Percentiles rank a stretch among this genome's conserved stretches.
Conservation (phyloP, 2,113 vertebrate species). For the Carollia perspicillata region DNA sequence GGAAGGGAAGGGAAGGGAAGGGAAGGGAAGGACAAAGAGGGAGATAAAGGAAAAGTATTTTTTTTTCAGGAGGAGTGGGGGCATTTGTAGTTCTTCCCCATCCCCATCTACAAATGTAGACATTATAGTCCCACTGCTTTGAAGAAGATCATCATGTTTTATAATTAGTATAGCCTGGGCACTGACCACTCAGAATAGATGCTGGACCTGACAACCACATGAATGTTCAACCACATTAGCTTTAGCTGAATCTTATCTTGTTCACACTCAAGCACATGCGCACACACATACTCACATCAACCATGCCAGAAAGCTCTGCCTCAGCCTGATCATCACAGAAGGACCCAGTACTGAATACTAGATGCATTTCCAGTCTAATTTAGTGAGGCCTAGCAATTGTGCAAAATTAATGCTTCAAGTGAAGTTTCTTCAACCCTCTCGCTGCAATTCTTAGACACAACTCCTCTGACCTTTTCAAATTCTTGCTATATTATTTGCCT, state of each 20-base stretch:
- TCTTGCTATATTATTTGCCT: slow-evolving; percentile 45
- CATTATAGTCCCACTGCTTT: background rate
- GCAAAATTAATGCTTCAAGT: slow-evolving; percentile 42
- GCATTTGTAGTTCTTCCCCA: background rate
- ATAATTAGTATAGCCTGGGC: background rate
- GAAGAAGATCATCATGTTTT: background rate
- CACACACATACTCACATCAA: no score
- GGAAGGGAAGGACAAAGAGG: no score
- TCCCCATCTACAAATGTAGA: background rate
- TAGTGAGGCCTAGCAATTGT: background rate
- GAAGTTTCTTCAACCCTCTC: slow-evolving; percentile 6
- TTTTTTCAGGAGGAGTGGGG: background rate
- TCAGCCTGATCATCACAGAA: background rate
- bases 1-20: no score
- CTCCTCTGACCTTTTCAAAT: slow-evolving; percentile 61
- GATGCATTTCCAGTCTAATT: background rate
- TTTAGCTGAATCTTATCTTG: background rate
- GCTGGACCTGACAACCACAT: background rate
- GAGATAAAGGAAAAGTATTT: accelerated
- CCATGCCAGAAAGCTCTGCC: background rate
- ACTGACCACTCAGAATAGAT: background rate
- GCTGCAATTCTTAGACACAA: slow-evolving; percentile 35
- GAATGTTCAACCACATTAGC: background rate
- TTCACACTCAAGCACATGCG: background rate
- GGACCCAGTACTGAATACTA: background rate